Conservation (phyloP, 2,888 invertebrate genomes). For the Hyles lineata region DNA sequence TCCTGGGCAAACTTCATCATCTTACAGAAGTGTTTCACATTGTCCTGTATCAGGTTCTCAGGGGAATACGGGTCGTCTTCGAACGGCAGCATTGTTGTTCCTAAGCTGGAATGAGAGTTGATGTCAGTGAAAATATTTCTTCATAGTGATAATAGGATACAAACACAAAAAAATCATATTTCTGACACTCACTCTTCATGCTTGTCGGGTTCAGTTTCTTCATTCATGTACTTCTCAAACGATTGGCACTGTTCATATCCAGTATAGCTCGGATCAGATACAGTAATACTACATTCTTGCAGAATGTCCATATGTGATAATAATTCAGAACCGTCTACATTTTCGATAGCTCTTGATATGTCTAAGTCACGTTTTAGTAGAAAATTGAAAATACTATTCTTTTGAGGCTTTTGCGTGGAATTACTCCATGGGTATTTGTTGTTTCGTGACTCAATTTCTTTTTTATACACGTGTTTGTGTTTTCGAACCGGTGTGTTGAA, state of each 20-base stretch:
- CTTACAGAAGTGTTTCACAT: conserved; percentile 71
- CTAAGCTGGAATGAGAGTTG: conserved; percentile 56
- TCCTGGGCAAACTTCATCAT: conserved; percentile 71
- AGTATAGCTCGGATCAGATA: conserved; percentile 70
- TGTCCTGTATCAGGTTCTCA: conserved; percentile 75
- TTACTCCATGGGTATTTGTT: conserved; percentile 79
- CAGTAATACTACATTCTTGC: conserved; percentile 64
- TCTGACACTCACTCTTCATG: conserved; percentile 56
- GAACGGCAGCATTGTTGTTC: conserved; percentile 74
- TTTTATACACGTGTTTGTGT: conserved; percentile 52
- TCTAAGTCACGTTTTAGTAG: conserved; percentile 68
- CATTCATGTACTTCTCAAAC: conserved; percentile 57
- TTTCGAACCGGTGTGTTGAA: conserved; percentile 61
- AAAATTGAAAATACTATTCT: conserved; percentile 61
- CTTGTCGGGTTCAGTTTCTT: conserved; percentile 50
- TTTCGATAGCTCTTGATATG: conserved; percentile 59
- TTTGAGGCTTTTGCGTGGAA: conserved; percentile 64
- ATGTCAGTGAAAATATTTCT: too few species aligned
- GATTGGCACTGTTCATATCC: conserved; percentile 68
- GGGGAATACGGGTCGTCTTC: conserved; percentile 84
- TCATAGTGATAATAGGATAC: too few species aligned
- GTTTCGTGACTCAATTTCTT: conserved; percentile 67
- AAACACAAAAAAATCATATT: not conserved
- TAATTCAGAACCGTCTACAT: conserved; percentile 57
- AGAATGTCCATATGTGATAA: conserved; percentile 61